phyloP scores from a whole-genome alignment of 2,888 invertebrate genomes.

The Chrysolina oricalcia region DNA sequence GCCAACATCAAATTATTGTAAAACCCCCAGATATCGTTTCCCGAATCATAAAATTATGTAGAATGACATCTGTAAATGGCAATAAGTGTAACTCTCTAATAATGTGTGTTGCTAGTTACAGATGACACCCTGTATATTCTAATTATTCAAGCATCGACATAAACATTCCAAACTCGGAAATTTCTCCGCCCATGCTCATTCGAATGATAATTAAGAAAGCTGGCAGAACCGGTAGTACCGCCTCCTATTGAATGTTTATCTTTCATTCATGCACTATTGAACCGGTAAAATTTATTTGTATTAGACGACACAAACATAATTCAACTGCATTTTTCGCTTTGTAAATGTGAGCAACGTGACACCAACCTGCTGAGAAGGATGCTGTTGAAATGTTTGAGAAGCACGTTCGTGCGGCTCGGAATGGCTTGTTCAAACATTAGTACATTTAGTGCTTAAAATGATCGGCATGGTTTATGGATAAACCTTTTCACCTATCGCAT shows the following conservation, averaged over 20 bases:
- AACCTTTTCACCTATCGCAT: constrained; percentile 21
- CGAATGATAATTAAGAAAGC: constrained; percentile 16
- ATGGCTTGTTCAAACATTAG: constrained; percentile 34
- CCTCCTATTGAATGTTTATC: constrained; percentile 32
- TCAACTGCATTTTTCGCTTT: constrained; percentile 31
- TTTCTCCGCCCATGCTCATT: constrained; percentile 1
- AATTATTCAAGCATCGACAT: too few species aligned
- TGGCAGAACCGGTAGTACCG: constrained; percentile 15
- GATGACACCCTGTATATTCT: too few species aligned
- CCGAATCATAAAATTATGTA: too few species aligned
- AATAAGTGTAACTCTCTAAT: neutral
- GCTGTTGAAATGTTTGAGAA: constrained; percentile 40
- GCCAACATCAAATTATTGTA: too few species aligned
- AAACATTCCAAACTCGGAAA: neutral
- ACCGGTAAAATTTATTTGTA: constrained; percentile 39
- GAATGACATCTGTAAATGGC: too few species aligned
- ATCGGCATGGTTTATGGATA: constrained; percentile 26
- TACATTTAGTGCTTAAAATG: constrained; percentile 26
- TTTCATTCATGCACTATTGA: constrained; percentile 39
- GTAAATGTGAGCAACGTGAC: constrained; percentile 43
- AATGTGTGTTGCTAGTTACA: too few species aligned
- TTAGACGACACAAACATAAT: constrained; percentile 38
- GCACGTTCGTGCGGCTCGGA: constrained; percentile 39
- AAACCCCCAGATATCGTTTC: too few species aligned
- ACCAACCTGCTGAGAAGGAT: constrained; percentile 44